Evolutionary conservation across 1,140 invertebrate species (phyloP).

Genomic region (Pararge aegeria): DNA sequence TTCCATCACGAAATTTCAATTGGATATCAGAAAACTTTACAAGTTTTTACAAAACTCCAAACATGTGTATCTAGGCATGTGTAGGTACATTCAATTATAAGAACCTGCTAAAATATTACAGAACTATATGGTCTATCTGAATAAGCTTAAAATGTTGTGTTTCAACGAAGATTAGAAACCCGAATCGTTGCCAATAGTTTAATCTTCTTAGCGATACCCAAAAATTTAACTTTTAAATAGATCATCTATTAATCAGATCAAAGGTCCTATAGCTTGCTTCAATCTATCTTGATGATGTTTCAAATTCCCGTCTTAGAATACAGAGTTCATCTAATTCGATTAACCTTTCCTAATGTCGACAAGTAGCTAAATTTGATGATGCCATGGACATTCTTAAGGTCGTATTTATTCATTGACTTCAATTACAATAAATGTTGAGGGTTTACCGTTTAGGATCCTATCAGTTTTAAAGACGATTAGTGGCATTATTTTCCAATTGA

Average conservation of each 20-base stretch:
- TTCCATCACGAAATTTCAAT: no score
- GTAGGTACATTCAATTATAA: no score
- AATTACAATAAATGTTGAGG: slow-evolving; percentile 45
- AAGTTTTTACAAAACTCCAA: no score
- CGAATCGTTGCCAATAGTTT: no score
- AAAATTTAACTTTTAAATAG: neutral
- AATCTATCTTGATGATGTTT: slow-evolving; percentile 8
- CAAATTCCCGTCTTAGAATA: slow-evolving; percentile 15
- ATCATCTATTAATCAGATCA: neutral
- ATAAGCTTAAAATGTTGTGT: no score
- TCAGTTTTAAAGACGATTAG: neutral
- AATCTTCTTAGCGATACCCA: no score
- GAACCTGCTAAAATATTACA: no score
- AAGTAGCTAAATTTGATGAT: slow-evolving; percentile 48
- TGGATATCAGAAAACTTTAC: no score
- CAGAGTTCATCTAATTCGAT: slow-evolving; percentile 46
- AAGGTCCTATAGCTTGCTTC: neutral
- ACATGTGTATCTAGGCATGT: no score
- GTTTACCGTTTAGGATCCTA: slow-evolving; percentile 13
- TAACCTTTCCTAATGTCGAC: slow-evolving; percentile 57
- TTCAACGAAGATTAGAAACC: no score
- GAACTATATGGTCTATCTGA: no score
- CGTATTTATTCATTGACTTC: slow-evolving; percentile 59
- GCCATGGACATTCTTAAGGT: slow-evolving; percentile 46
- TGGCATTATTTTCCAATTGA: neutral